Base-by-base conservation (phyloP, 2,113 vertebrate genomes). In the Lepidothrix coronata region DNA sequence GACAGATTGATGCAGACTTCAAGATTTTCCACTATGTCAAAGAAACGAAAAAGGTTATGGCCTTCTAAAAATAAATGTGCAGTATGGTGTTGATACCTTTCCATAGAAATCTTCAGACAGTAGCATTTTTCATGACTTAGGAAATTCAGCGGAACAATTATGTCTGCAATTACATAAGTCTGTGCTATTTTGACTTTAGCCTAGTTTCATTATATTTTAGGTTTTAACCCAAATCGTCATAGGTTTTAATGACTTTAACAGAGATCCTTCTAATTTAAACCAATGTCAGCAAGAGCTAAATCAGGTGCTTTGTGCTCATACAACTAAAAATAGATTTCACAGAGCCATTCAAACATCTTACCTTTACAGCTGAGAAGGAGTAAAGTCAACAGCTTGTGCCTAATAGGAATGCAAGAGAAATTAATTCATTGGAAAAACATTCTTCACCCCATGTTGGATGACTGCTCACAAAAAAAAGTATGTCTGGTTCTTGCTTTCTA, bases 251-350 rank as follows among this genome's bases (percentile, higher is more conserved):
- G 91, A 93, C 85, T 89, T 87, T 90, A 96, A 44, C 83, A 90
- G 92, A 84, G 72, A 95, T 68, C 62, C 49, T 94, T 84, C 77
- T 80, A 93, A 90, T 75, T 94, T 85, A 87, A 90, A 73, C 55
- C 73, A 87, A 72, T 75, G 91, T 95, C 93, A 97, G 82, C 73
- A 86, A 95, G 61, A 93, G 66, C 88, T 96, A 90, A 88, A 96
- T 89, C 72, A 93, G 52, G 70, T 87, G 48, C 25, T 89, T 92
- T 88, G 24, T 90, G 66, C 28, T 88, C n/a, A 57, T 54, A 33
- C 48, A 61, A 72, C 63, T 91, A 93, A 95, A 95, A 95, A 93
- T 57, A 95, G 39, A 86, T 84, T 95, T 91, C 52, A 84, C 22
- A 81, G 68, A 91, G 22, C 43, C 43, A 83, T 83, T 88, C 78